phyloP scores from a whole-genome alignment of 2,888 invertebrate species.

The Brachyopa scutellaris region DNA sequence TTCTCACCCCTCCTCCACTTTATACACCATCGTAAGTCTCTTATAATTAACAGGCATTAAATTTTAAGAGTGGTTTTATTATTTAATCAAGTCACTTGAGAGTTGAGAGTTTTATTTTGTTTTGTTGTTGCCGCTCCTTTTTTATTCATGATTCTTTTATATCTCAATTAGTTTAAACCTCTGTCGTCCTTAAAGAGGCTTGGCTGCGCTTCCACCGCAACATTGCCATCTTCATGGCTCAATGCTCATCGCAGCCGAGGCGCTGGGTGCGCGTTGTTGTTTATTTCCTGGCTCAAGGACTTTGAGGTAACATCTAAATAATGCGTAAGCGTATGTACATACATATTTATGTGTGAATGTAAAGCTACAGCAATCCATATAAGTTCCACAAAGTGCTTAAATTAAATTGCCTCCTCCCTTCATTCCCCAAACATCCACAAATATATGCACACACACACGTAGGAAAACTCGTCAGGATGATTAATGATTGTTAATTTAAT shows the following conservation, averaged over 20 bases:
- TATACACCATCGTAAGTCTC: constrained; percentile 40
- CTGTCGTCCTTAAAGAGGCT: constrained; percentile 14
- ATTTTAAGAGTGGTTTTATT: constrained; percentile 70
- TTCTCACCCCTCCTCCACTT: not conserved
- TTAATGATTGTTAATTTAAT: constrained; percentile 72
- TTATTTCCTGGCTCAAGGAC: constrained; percentile 22
- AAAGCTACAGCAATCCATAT: constrained; percentile 51
- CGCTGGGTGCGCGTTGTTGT: not conserved
- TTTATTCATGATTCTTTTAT: constrained; percentile 64
- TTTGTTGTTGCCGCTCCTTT: constrained; percentile 5
- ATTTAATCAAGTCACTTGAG: constrained; percentile 72
- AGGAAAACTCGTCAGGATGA: constrained; percentile 53
- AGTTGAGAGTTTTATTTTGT: constrained; percentile 10
- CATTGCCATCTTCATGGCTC: not conserved
- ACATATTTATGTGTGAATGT: not conserved
- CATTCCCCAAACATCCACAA: not conserved
- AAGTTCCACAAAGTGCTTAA: constrained; percentile 43
- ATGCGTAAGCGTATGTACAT: constrained; percentile 11
- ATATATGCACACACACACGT: not conserved
- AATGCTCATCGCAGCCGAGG: too few species aligned
- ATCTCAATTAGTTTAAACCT: constrained; percentile 67
- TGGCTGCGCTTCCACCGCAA: constrained; percentile 4
- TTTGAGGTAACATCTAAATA: not conserved
- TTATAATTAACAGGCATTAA: constrained; percentile 72
- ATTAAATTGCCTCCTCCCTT: constrained; percentile 49